Evolutionary conservation across 2,888 invertebrate species (phyloP).

Genomic region (Drosophila gaucha): DNA sequence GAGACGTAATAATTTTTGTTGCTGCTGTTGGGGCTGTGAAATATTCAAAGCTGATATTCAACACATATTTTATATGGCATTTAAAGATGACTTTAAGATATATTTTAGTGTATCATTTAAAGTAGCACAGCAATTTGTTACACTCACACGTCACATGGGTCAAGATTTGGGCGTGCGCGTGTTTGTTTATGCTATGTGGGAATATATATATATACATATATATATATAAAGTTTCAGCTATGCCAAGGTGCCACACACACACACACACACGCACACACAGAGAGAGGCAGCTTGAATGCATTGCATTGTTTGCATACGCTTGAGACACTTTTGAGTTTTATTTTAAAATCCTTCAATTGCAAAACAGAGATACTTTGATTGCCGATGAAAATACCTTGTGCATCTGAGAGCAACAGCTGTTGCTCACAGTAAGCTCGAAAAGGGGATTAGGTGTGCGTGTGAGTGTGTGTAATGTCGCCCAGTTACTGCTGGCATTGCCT

Average conservation of each 20-base stretch:
- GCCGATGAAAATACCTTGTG: not conserved
- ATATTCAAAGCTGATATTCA: slow-evolving; percentile 61
- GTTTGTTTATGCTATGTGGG: slow-evolving; percentile 31
- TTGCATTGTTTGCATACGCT: slow-evolving; percentile 14
- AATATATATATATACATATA: no score
- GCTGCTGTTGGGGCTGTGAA: slow-evolving; percentile 38
- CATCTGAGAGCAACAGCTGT: not conserved
- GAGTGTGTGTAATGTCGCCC: no score
- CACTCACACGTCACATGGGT: slow-evolving; percentile 31
- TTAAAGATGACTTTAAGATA: slow-evolving; percentile 63
- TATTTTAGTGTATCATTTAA: slow-evolving; percentile 64
- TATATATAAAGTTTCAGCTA: no score
- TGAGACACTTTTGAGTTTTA: not conserved
- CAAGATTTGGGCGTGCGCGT: slow-evolving; percentile 12
- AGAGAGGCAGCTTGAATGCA: slow-evolving; percentile 5
- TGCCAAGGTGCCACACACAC: slow-evolving; percentile 29
- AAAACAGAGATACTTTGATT: not conserved
- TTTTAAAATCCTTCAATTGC: slow-evolving; percentile 2
- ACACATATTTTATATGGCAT: slow-evolving; percentile 62
- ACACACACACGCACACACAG: not conserved
- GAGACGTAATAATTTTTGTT: slow-evolving; percentile 42
- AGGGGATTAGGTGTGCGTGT: no score
- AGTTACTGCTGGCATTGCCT: no score
- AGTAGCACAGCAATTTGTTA: slow-evolving; percentile 72
- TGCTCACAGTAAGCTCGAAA: no score